A percentile compares a stretch with the other conserved stretches of the same genome.
These are phyloP conservation scores for Rostratula benghalensis DNA, from an alignment of 2,113 vertebrate species.

Conservation along the genomic window DNA sequence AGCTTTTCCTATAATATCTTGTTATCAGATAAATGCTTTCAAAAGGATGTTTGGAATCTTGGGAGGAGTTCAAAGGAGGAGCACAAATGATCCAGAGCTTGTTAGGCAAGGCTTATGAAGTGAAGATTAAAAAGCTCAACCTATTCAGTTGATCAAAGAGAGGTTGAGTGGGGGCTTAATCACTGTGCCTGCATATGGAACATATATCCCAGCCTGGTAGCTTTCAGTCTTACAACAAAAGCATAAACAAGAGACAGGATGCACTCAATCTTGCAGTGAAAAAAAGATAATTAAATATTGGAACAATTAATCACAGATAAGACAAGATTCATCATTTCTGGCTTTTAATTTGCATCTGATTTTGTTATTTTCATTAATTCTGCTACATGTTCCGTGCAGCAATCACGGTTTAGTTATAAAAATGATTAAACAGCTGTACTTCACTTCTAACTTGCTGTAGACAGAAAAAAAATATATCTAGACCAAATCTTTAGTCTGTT, in stretches of 20 bases:
- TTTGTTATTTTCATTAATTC: neutral
- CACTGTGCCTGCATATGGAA: neutral
- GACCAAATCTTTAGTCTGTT: neutral
- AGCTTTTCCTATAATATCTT: neutral
- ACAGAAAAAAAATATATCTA: neutral
- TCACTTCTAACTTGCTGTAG: neutral
- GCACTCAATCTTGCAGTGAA: neutral
- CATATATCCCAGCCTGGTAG: neutral
- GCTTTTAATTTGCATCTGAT: neutral
- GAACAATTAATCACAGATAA: neutral
- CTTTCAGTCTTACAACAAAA: neutral
- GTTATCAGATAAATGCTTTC: conserved; percentile 6
- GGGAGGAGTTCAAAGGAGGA: neutral
- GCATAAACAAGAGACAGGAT: neutral
- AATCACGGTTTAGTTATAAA: neutral
- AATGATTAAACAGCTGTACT: neutral
- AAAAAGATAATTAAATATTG: neutral
- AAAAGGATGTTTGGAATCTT: neutral
- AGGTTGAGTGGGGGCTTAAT: neutral
- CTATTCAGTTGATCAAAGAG: conserved; percentile 1
- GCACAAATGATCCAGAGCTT: neutral
- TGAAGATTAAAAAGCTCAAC: conserved; percentile 10
- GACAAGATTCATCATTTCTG: neutral
- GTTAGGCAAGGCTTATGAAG: neutral
- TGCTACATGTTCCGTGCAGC: neutral